Conservation (phyloP, 1,140 invertebrate species). For the Drosophila arizonae region DNA sequence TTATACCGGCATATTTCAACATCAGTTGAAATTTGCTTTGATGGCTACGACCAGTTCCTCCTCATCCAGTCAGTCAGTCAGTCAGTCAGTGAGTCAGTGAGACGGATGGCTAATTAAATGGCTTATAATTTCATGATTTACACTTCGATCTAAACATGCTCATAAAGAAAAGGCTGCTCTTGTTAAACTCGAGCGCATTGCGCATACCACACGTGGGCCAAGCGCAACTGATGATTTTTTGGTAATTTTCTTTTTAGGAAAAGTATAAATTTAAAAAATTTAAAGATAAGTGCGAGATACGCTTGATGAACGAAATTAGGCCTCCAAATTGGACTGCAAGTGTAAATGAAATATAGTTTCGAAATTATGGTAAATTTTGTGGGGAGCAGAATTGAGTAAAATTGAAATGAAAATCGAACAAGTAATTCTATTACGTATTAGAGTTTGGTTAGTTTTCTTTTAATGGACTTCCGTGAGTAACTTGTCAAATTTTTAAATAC, state of each 20-base stretch:
- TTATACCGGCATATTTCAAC: conserved; percentile 69
- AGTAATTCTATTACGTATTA: too few species aligned
- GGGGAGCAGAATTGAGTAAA: not conserved
- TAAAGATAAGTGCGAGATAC: conserved; percentile 24
- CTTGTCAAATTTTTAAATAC: too few species aligned
- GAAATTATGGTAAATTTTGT: not conserved
- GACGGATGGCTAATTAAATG: conserved; percentile 68
- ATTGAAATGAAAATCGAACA: not conserved
- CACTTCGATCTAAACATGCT: conserved; percentile 60
- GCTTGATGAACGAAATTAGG: conserved; percentile 28
- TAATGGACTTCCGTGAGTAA: too few species aligned
- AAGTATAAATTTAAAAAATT: conserved; percentile 1
- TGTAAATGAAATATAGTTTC: not conserved
- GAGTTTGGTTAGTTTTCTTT: not conserved
- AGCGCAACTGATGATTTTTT: conserved; percentile 16
- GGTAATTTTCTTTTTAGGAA: conserved; percentile 5
- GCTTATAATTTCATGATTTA: conserved; percentile 80
- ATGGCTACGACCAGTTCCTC: too few species aligned
- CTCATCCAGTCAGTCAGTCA: not conserved
- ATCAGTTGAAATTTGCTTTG: conserved; percentile 60
- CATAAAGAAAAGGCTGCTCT: conserved; percentile 54
- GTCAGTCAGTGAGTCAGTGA: not conserved
- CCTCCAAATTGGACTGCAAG: not conserved
- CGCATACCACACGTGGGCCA: conserved; percentile 35
- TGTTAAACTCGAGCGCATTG: conserved; percentile 44